phyloP scores from a whole-genome alignment of 2,797 vertebrate genomes.

The Myotis daubentonii region DNA sequence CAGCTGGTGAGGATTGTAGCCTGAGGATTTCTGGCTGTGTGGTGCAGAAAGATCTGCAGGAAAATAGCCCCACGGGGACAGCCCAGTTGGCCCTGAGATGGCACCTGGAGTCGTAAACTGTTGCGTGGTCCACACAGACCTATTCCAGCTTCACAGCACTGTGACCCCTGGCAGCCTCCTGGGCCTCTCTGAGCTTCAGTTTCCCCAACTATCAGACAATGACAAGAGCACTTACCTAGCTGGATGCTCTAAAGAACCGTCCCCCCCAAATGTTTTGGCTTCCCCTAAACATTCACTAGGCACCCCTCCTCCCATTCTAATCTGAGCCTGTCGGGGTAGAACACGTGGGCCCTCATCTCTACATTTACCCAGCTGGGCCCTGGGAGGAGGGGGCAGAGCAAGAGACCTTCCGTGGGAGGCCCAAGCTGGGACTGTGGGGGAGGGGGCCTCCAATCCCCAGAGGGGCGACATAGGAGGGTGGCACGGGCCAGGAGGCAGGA shows the following conservation, averaged over 20 bases:
- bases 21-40: not conserved
- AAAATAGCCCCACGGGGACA: not conserved
- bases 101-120: not conserved
- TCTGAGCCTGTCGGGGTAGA: not conserved
- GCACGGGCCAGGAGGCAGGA: constrained; percentile 47
- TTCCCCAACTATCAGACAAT: not conserved
- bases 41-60: constrained; percentile 37
- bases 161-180: not conserved
- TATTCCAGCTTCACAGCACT: not conserved
- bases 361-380: not conserved
- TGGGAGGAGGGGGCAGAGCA: no score
- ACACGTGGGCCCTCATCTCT: not conserved
- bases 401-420: not conserved
- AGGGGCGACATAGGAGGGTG: not conserved
- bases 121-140: not conserved
- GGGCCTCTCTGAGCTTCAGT: not conserved
- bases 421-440: not conserved
- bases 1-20: not conserved
- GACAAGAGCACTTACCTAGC: not conserved
- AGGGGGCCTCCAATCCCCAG: not conserved
- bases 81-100: not conserved
- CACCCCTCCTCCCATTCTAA: not conserved
- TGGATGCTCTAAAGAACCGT: not conserved
- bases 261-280: not conserved
- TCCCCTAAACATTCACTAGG: not conserved